Evolutionary conservation across 2,888 invertebrate species (phyloP).

Genomic region (Myathropa florea): DNA sequence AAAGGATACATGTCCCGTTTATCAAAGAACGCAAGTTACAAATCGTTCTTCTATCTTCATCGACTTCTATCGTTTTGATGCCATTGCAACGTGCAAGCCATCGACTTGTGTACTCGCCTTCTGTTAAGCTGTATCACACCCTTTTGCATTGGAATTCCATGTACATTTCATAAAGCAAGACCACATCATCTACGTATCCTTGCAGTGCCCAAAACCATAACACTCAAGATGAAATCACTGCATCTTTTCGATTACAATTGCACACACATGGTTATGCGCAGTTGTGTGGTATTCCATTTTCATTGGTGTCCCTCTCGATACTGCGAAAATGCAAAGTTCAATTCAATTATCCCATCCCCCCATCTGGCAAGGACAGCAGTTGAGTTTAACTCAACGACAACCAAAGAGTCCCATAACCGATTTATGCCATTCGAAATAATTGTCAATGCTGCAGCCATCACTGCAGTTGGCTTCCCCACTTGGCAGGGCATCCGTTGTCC

Average conservation of each 20-base stretch:
- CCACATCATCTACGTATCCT: too few relatives aligned
- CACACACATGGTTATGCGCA: neutral
- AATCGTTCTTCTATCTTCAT: too few relatives aligned
- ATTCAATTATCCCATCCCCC: slow-evolving; percentile 48
- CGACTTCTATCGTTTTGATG: too few relatives aligned
- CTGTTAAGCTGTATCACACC: too few relatives aligned
- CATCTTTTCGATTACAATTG: slow-evolving; percentile 17
- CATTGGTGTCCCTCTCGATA: neutral
- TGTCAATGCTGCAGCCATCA: slow-evolving; percentile 62
- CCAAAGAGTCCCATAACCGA: slow-evolving; percentile 46
- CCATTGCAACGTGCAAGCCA: too few relatives aligned
- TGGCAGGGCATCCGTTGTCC: slow-evolving; percentile 47
- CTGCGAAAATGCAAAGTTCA: slow-evolving; percentile 41
- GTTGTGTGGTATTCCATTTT: neutral
- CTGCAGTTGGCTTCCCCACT: slow-evolving; percentile 56
- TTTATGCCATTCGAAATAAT: slow-evolving; percentile 68
- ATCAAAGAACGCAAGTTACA: too few relatives aligned
- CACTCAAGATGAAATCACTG: slow-evolving; percentile 24
- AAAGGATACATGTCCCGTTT: too few relatives aligned
- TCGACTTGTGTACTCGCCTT: too few relatives aligned
- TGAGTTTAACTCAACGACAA: slow-evolving; percentile 30
- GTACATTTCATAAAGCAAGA: too few relatives aligned
- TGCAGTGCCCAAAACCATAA: neutral
- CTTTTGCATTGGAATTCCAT: too few relatives aligned
- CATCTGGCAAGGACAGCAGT: slow-evolving; percentile 2